These are phyloP conservation scores for Oncorhynchus clarkii DNA, from an alignment of 2,113 vertebrate genomes.

Conservation along the genomic window DNA sequence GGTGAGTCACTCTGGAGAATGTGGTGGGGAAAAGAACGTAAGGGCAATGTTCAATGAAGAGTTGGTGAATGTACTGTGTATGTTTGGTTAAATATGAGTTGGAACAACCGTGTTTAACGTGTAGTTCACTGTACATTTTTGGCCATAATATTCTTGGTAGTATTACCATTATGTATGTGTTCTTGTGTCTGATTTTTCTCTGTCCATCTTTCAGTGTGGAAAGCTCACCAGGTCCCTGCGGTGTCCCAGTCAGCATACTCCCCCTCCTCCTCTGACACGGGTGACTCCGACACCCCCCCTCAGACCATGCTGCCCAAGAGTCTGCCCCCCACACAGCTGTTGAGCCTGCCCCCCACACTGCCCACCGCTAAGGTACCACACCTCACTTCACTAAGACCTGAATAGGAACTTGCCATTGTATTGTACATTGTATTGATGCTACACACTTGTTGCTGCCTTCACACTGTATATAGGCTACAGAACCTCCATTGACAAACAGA, in stretches of 20 bases:
- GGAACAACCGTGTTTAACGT: too few species aligned
- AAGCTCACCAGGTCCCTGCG: slow-evolving; percentile 87
- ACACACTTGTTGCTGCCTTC: too few species aligned
- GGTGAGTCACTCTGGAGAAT: slow-evolving; percentile 54
- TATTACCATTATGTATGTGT: too few species aligned
- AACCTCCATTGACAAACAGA: too few species aligned
- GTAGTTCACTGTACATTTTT: too few species aligned
- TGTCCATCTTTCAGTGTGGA: slow-evolving; percentile 42
- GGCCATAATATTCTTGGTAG: too few species aligned
- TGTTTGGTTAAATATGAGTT: slow-evolving; percentile 19
- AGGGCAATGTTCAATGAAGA: background rate
- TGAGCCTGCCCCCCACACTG: slow-evolving; percentile 74
- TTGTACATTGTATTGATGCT: too few species aligned
- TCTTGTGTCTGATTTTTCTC: background rate
- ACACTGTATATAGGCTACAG: too few species aligned
- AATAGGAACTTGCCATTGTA: slow-evolving; percentile 30
- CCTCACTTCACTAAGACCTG: background rate
- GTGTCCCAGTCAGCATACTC: slow-evolving; percentile 85
- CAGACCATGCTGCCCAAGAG: slow-evolving; percentile 84
- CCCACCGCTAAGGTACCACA: slow-evolving; percentile 71
- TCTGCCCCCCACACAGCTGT: slow-evolving; percentile 70
- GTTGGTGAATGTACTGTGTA: background rate
- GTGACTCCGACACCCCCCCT: slow-evolving; percentile 83
- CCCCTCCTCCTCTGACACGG: slow-evolving; percentile 81
- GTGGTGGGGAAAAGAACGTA: background rate